Percentiles rank a stretch among this genome's conserved stretches.
Conservation (phyloP, 2,797 vertebrate species). For the Rachycentron canadum region DNA sequence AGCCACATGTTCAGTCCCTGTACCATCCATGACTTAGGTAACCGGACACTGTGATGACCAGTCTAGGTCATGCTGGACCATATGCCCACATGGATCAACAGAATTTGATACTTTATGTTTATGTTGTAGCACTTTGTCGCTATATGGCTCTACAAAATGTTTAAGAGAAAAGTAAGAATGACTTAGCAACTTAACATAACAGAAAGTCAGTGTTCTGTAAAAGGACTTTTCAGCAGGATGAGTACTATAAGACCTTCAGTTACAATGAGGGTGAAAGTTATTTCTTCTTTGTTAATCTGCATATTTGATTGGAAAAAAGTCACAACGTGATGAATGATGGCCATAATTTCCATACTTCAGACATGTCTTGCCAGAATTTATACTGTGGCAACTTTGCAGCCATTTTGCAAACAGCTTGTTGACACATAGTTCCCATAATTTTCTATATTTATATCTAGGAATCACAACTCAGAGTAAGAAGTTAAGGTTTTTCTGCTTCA, state of each 20-base stretch:
- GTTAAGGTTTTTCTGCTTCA: background rate
- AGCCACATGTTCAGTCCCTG: conserved; percentile 67
- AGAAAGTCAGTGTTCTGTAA: background rate
- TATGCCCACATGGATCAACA: conserved; percentile 48
- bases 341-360: too few relatives aligned
- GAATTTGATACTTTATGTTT: conserved; percentile 8
- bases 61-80: conserved; percentile 42
- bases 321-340: too few relatives aligned
- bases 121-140: background rate
- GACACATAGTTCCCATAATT: background rate
- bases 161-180: background rate
- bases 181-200: background rate
- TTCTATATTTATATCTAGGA: conserved; percentile 14
- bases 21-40: conserved; percentile 57
- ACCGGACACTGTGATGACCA: conserved; percentile 61
- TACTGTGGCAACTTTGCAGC: background rate
- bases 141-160: conserved; percentile 8
- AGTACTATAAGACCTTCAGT: background rate
- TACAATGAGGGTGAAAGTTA: too few relatives aligned
- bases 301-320: too few relatives aligned
- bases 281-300: background rate
- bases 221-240: background rate
- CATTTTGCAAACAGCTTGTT: background rate
- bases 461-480: background rate
- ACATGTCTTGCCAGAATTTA: too few relatives aligned